Conservation (phyloP, 2,888 invertebrate species). For the Drosophila paramelanica region DNA sequence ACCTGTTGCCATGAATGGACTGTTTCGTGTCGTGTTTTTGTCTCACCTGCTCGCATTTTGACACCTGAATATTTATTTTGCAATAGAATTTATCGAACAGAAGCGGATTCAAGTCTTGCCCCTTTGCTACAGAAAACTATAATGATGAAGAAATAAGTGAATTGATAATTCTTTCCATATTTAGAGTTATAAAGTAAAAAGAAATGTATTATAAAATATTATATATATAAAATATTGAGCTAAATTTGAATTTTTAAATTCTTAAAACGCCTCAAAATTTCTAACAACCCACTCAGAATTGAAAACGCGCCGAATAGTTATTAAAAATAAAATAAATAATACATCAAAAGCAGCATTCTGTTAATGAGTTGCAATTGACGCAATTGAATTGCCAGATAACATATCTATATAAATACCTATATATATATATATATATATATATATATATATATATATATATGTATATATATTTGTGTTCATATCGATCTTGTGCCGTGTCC, state of each 20-base stretch:
- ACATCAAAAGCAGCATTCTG: conserved; percentile 31
- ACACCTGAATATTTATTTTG: conserved; percentile 37
- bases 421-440: background rate
- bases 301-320: background rate
- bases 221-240: background rate
- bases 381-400: conserved; percentile 57
- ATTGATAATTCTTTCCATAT: too few relatives aligned
- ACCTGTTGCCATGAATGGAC: conserved; percentile 36
- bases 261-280: too few relatives aligned
- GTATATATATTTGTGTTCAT: conserved; percentile 15
- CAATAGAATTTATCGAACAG: background rate
- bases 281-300: background rate
- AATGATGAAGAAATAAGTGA: too few relatives aligned
- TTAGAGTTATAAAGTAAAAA: too few relatives aligned
- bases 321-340: conserved; percentile 31
- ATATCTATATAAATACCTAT: conserved; percentile 36
- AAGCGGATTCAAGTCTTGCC: background rate
- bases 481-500: conserved; percentile 54
- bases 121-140: too few relatives aligned
- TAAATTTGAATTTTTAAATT: too few relatives aligned
- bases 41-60: conserved; percentile 32
- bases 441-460: conserved; percentile 9
- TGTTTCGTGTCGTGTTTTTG: conserved; percentile 1
- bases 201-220: too few relatives aligned
- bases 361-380: conserved; percentile 59